These are phyloP conservation scores for Corythornis madagascariensis DNA, from an alignment of 2,113 vertebrate species.

Conservation along the genomic window DNA sequence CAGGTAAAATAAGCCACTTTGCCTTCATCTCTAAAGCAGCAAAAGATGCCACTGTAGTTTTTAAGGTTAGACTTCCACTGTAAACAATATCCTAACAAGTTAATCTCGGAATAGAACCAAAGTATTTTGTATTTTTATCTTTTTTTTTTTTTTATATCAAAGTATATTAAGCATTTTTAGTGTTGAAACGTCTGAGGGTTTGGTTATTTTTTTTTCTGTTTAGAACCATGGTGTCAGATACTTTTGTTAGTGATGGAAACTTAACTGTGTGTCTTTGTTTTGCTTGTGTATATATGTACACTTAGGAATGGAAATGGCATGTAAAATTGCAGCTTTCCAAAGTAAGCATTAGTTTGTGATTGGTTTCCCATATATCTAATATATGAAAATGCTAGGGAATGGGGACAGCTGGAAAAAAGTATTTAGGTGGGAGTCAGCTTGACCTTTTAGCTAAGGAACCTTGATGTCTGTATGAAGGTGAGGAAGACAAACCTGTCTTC, in stretches of 20 bases:
- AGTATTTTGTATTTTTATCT: not conserved
- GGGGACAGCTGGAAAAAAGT: not conserved
- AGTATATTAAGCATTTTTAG: not conserved
- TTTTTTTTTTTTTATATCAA: not conserved
- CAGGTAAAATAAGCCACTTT: not conserved
- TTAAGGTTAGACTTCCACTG: not conserved
- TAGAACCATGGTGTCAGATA: not conserved
- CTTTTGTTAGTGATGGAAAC: not conserved
- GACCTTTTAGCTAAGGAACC: not conserved
- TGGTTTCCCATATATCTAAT: not conserved
- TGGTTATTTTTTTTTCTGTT: not conserved
- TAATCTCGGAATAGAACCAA: not conserved
- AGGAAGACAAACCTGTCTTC: not conserved
- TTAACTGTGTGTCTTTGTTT: not conserved
- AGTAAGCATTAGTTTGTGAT: not conserved
- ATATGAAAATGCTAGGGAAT: not conserved
- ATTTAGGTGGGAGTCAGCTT: not conserved
- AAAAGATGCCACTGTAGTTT: not conserved
- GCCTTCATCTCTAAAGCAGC: not conserved
- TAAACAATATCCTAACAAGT: not conserved
- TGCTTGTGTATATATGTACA: not conserved
- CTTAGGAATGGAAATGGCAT: not conserved
- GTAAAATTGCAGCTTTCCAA: not conserved
- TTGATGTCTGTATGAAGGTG: not conserved
- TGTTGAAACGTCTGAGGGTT: not conserved